Conservation (phyloP, 1,140 invertebrate genomes). For the Sycophila sp. region DNA sequence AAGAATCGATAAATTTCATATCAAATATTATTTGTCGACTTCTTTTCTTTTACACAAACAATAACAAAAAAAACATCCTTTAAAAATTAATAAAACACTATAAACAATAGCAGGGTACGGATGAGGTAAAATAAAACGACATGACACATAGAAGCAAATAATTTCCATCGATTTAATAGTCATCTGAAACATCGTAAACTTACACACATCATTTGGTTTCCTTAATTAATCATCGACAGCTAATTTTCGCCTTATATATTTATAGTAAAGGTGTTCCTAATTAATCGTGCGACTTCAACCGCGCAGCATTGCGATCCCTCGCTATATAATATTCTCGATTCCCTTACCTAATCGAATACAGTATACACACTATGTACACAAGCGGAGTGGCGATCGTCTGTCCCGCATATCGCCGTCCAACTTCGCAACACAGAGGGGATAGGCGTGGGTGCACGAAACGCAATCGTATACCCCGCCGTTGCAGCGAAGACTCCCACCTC, state of each 20-base stretch:
- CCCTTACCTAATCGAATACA: slow-evolving; percentile 20
- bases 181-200: slow-evolving; percentile 24
- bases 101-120: no score
- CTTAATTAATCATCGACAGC: slow-evolving; percentile 15
- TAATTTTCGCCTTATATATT: slow-evolving; percentile 7
- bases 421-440: background rate
- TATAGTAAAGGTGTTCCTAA: slow-evolving; percentile 2
- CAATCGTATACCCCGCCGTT: background rate
- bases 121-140: background rate
- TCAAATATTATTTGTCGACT: background rate
- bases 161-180: slow-evolving; percentile 33
- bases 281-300: background rate
- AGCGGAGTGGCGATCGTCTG: background rate
- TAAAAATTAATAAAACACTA: no score
- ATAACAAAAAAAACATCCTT: no score
- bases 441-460: background rate
- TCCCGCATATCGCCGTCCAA: background rate
- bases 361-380: slow-evolving; percentile 36
- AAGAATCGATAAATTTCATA: no score
- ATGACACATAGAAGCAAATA: background rate
- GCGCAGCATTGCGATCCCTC: background rate
- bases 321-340: background rate
- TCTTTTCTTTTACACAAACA: no score
- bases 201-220: slow-evolving; percentile 29
- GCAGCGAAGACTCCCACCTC: background rate